These are phyloP conservation scores for Amphipyra tragopoginis DNA, from an alignment of 2,888 invertebrate species.

Conservation along the genomic window DNA sequence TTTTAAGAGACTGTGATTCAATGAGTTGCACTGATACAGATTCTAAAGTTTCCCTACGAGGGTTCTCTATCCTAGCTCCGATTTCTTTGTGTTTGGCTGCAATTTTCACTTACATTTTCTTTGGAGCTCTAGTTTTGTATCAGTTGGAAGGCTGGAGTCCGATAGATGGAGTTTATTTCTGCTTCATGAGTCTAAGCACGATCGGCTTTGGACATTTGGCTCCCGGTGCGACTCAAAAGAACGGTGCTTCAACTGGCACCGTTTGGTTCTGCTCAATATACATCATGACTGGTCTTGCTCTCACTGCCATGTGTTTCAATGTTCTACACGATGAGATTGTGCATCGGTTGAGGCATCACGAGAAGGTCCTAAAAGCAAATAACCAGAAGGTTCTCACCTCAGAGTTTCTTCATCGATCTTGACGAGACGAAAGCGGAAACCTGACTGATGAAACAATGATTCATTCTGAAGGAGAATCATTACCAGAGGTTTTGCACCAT, in stretches of 20 bases:
- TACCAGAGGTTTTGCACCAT: conserved; percentile 87
- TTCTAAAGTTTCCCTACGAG: conserved; percentile 92
- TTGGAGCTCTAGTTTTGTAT: conserved; percentile 96
- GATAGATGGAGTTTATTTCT: conserved; percentile 97
- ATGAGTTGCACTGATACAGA: conserved; percentile 92
- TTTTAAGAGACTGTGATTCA: conserved; percentile 87
- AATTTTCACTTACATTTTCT: conserved; percentile 96
- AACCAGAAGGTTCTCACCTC: conserved; percentile 83
- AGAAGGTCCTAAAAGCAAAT: conserved; percentile 79
- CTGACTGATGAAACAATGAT: conserved; percentile 83
- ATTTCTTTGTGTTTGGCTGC: conserved; percentile 96
- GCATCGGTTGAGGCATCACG: conserved; percentile 93
- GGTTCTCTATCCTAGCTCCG: conserved; percentile 95
- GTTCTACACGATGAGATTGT: conserved; percentile 96
- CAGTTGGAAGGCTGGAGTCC: conserved; percentile 98
- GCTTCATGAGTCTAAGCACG: conserved; percentile 98
- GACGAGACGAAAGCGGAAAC: conserved; percentile 85
- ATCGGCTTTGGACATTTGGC: conserved; percentile 97
- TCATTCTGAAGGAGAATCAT: conserved; percentile 82
- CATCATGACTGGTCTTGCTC: conserved; percentile 96
- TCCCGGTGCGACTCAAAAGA: conserved; percentile 91
- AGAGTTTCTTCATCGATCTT: conserved; percentile 84
- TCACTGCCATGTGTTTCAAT: conserved; percentile 97
- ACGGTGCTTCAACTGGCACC: conserved; percentile 90
- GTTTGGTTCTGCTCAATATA: conserved; percentile 97